A percentile compares a stretch with the other conserved stretches of the same genome.
These are phyloP conservation scores for Calephelis nemesis DNA, from an alignment of 1,140 invertebrate species.

Conservation along the genomic window DNA sequence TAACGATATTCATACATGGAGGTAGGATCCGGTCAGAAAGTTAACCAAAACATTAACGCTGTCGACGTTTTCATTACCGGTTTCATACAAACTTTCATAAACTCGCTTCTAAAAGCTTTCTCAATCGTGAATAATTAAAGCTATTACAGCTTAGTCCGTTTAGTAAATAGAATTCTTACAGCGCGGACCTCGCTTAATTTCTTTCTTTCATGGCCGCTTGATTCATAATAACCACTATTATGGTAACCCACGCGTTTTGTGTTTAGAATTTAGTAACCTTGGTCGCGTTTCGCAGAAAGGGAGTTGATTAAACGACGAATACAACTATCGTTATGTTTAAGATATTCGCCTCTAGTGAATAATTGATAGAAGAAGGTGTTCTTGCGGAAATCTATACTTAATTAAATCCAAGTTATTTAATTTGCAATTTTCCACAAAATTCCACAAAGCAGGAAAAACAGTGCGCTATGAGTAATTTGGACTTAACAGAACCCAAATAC, in stretches of 20 bases:
- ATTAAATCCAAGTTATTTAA: no score
- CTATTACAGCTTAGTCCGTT: slow-evolving; percentile 61
- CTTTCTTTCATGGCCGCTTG: slow-evolving; percentile 41
- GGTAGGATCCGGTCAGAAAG: slow-evolving; percentile 16
- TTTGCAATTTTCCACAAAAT: no score
- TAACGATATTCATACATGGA: slow-evolving; percentile 1
- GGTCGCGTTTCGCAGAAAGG: background rate
- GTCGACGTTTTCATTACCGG: slow-evolving; percentile 57
- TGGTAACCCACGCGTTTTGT: slow-evolving; percentile 5
- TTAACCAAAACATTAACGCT: slow-evolving; percentile 22
- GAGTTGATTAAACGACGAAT: background rate
- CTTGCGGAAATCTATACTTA: no score
- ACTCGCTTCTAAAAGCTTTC: slow-evolving; percentile 58
- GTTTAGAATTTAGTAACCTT: slow-evolving; percentile 9
- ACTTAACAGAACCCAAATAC: no score
- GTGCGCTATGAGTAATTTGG: no score
- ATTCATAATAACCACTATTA: slow-evolving; percentile 23
- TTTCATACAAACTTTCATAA: slow-evolving; percentile 58
- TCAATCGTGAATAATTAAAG: slow-evolving; percentile 70
- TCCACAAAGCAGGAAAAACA: no score
- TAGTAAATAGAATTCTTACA: slow-evolving; percentile 59
- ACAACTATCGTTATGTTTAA: background rate
- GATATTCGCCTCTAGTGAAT: no score
- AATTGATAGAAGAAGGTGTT: no score
- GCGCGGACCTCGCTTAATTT: slow-evolving; percentile 36